Percentiles rank a stretch among this genome's conserved stretches.
These are phyloP conservation scores for Heterotilapia buettikoferi DNA, from an alignment of 2,113 vertebrate species.

Conservation along the genomic window DNA sequence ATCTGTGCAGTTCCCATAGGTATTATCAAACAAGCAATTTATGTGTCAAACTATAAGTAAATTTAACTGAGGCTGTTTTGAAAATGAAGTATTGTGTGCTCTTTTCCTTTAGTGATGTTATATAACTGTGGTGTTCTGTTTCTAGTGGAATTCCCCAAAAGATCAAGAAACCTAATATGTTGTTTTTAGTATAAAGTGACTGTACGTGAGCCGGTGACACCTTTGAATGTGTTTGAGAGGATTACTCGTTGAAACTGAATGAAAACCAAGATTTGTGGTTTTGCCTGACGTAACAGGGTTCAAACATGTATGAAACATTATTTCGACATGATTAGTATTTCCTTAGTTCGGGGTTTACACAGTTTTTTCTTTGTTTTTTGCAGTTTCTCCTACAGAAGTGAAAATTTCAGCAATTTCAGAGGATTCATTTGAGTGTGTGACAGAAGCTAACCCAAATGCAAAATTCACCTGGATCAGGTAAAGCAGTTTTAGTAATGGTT, in stretches of 20 bases:
- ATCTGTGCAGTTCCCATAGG: neutral
- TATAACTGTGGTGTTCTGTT: neutral
- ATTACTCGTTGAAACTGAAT: neutral
- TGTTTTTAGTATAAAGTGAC: neutral
- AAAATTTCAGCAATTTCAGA: neutral
- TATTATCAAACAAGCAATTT: neutral
- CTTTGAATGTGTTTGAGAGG: neutral
- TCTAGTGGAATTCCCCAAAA: neutral
- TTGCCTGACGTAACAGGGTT: neutral
- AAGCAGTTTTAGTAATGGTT: neutral
- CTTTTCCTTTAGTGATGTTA: neutral
- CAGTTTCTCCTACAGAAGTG: neutral
- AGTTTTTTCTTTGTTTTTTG: neutral
- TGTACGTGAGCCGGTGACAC: neutral
- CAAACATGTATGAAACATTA: neutral
- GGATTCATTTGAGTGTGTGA: slow-evolving; percentile 16
- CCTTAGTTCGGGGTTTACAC: neutral
- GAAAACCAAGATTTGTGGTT: neutral
- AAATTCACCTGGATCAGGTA: slow-evolving; percentile 60
- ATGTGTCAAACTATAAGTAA: neutral
- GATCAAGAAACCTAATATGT: neutral
- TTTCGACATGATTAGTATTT: neutral
- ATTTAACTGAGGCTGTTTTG: neutral
- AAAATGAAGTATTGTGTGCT: neutral
- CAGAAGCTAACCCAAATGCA: slow-evolving; percentile 33